phyloP scores from a whole-genome alignment of 2,797 vertebrate species.

The Setipinna tenuifilis region DNA sequence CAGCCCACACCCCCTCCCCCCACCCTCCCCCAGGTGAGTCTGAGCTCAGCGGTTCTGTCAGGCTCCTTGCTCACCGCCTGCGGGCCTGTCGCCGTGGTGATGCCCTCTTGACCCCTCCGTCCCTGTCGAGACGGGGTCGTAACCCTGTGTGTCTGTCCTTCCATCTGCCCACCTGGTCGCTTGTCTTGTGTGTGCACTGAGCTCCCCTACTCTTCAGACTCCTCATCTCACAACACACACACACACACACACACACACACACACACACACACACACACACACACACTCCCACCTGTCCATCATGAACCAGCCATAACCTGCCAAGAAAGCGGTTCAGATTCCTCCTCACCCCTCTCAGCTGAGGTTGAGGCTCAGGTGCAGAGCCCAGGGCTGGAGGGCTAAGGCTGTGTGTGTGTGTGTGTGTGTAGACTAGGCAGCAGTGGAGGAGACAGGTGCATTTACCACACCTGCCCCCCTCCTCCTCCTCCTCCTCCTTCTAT shows the following conservation, averaged over 20 bases:
- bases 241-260: conserved; percentile 14
- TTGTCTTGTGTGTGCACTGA: background rate
- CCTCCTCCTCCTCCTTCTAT: background rate
- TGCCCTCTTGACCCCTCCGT: background rate
- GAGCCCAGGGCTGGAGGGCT: background rate
- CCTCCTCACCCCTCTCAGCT: background rate
- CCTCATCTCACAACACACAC: background rate
- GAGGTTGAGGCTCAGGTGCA: background rate
- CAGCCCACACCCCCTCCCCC: background rate
- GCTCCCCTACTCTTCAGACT: background rate
- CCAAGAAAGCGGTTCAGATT: background rate
- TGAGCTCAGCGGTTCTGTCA: conserved; percentile 46
- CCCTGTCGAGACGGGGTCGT: background rate
- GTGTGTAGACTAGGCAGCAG: background rate
- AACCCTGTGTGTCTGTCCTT: background rate
- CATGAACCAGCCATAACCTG: background rate
- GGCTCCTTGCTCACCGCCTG: background rate
- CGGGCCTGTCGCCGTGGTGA: background rate
- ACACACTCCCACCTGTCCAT: background rate
- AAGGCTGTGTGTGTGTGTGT: too few species aligned
- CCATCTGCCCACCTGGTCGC: background rate
- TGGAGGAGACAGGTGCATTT: background rate
- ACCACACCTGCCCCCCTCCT: background rate
- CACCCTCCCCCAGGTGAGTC: conserved; percentile 34
- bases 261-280: background rate